Evolutionary conservation across 2,888 invertebrate genomes (phyloP).

Genomic region (Invenusta paracnida): DNA sequence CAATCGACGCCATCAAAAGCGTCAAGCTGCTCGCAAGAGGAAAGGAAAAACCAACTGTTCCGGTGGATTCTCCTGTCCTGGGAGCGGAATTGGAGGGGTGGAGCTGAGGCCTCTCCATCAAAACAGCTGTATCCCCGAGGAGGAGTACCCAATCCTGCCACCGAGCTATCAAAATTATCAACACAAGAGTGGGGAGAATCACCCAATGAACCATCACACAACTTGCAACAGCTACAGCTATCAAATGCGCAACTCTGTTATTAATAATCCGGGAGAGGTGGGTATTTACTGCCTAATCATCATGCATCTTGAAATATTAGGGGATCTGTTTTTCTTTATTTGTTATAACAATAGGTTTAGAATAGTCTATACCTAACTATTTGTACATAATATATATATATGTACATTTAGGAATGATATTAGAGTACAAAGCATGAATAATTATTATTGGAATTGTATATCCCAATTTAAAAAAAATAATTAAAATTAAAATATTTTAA

Average conservation of each 20-base stretch:
- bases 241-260: not conserved
- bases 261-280: constrained; percentile 8
- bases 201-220: not conserved
- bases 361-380: too few relatives aligned
- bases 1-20: constrained; percentile 37
- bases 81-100: not conserved
- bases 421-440: too few relatives aligned
- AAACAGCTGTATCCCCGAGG: not conserved
- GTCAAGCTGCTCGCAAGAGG: not conserved
- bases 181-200: too few relatives aligned
- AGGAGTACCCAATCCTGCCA: constrained; percentile 5
- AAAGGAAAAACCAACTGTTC: not conserved
- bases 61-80: not conserved
- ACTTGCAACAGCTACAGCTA: not conserved
- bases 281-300: not conserved
- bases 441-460: too few relatives aligned
- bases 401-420: too few relatives aligned
- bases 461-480: too few relatives aligned
- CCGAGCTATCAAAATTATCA: not conserved
- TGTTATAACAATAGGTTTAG: too few relatives aligned
- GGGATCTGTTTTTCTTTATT: too few relatives aligned
- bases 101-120: not conserved
- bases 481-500: too few relatives aligned
- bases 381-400: too few relatives aligned
- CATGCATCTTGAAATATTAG: too few relatives aligned